These are phyloP conservation scores for Ictalurus furcatus DNA, from an alignment of 2,113 vertebrate species.

Conservation along the genomic window DNA sequence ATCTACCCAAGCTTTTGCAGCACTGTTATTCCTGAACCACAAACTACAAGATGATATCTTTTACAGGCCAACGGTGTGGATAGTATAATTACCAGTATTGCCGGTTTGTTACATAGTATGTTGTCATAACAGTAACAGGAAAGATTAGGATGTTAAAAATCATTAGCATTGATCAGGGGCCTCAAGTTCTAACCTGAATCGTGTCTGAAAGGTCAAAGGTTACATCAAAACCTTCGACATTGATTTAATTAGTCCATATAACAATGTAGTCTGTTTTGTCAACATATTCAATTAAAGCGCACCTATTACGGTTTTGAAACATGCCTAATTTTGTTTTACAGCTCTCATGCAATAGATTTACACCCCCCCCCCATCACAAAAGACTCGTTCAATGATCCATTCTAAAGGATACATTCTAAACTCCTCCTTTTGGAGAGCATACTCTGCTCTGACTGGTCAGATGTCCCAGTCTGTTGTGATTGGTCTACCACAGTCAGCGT, in stretches of 20 bases:
- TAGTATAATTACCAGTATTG: background rate
- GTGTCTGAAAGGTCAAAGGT: conserved; percentile 21
- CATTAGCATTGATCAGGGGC: conserved; percentile 41
- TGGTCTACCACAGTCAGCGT: too few relatives aligned
- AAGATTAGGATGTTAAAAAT: background rate
- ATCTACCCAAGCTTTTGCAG: background rate
- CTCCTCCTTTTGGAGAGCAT: too few relatives aligned
- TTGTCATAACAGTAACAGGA: conserved; percentile 26
- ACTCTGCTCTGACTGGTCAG: too few relatives aligned
- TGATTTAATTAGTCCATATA: background rate
- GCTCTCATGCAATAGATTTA: too few relatives aligned
- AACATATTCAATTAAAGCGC: background rate
- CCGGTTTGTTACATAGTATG: background rate
- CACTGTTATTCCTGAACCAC: background rate
- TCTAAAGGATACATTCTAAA: too few relatives aligned
- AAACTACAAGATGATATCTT: background rate
- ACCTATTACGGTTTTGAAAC: too few relatives aligned
- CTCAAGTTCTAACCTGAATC: conserved; percentile 4
- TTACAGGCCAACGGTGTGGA: background rate
- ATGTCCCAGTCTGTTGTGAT: too few relatives aligned
- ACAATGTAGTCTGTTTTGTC: background rate
- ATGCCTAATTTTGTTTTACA: too few relatives aligned
- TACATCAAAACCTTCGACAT: background rate
- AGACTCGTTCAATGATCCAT: too few relatives aligned
- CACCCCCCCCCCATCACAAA: too few relatives aligned